Evolutionary conservation across 1,140 invertebrate species (phyloP), one percentile per base, ranked within the genome.

Genomic region (Tachypleus tridentatus): DNA sequence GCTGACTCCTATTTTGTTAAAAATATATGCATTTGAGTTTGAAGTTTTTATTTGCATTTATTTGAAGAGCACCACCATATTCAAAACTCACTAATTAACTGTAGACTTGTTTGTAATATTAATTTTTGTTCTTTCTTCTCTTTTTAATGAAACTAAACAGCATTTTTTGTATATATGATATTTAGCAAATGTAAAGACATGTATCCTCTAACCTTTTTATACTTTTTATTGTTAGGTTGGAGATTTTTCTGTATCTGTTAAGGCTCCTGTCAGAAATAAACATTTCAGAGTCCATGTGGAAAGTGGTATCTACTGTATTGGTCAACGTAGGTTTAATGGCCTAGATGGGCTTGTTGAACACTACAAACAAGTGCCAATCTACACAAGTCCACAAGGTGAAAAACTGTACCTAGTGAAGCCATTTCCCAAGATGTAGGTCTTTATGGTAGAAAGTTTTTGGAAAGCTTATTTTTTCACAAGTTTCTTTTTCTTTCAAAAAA

Each of bases 281-380:
- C 97, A 99, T 80, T 99, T 99, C 80, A 86, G 96, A 74, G 94
- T 99, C 69, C 93, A 97, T 74, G 93, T 97, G 59, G 93, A 97
- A 77, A 89, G 91, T 70, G 86, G 85, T 53, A 83, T 93, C 63
- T 97, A 93, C 76, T 94, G 93, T 77, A 99, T 99, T 77, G 97
- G 97, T 58, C 94, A 97, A 80, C 87, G 97, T 73, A 93, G 93
- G 79, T 99, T 99, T 79, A 87, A 90, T 70, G 89, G 89, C 59
- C 80, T 99, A 73, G 93, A 98, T 76, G 93, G 97, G 77, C 82
- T 99, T 67, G 94, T 99, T 70, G 91, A 96, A 74, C 96, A 99
- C 80, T 99, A 99, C 80, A 95, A 95, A 80, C 86, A 91, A 75
- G 93, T 96, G 69, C 97, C 97, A 60, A 99, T 99, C 74, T 99